Percentiles rank a stretch among this genome's conserved stretches.
phyloP scores from a whole-genome alignment of 2,113 vertebrate species.

The Pteruthius melanotis region DNA sequence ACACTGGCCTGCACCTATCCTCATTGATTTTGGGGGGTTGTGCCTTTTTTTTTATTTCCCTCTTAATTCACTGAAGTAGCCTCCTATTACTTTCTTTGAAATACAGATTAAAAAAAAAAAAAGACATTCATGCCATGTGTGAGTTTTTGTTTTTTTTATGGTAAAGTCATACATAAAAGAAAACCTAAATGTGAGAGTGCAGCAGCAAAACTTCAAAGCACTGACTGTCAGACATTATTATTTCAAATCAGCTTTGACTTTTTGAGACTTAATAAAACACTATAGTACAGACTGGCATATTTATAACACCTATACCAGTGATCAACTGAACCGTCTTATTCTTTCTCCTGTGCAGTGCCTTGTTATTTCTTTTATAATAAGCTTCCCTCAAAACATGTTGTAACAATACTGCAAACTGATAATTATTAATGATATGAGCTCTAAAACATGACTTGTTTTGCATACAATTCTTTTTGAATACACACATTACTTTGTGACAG shows the following conservation, averaged over 20 bases:
- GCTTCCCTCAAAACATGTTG: constrained; percentile 39
- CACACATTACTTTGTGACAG: constrained; percentile 46
- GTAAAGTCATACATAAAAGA: constrained; percentile 72
- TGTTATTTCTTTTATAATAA: constrained; percentile 62
- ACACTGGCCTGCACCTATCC: background rate
- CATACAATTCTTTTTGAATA: constrained; percentile 60
- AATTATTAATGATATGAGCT: constrained; percentile 53
- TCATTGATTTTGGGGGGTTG: background rate
- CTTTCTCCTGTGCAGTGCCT: constrained; percentile 14
- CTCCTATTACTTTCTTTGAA: constrained; percentile 57
- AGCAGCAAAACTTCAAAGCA: constrained; percentile 70
- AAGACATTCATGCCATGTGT: constrained; percentile 19
- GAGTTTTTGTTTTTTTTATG: constrained; percentile 62
- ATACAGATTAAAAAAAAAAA: constrained; percentile 7
- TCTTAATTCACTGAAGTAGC: constrained; percentile 56
- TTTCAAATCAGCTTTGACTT: constrained; percentile 74
- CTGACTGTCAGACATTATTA: constrained; percentile 69
- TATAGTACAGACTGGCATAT: constrained; percentile 64
- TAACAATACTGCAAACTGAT: constrained; percentile 59
- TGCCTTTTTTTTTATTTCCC: background rate
- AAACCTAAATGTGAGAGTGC: constrained; percentile 64
- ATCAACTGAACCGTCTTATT: constrained; percentile 58
- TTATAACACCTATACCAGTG: constrained; percentile 58
- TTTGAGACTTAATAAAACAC: constrained; percentile 66
- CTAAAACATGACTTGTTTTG: constrained; percentile 56